Base-by-base conservation (phyloP, 1,140 invertebrate genomes). In the Lordiphosa mommai region DNA sequence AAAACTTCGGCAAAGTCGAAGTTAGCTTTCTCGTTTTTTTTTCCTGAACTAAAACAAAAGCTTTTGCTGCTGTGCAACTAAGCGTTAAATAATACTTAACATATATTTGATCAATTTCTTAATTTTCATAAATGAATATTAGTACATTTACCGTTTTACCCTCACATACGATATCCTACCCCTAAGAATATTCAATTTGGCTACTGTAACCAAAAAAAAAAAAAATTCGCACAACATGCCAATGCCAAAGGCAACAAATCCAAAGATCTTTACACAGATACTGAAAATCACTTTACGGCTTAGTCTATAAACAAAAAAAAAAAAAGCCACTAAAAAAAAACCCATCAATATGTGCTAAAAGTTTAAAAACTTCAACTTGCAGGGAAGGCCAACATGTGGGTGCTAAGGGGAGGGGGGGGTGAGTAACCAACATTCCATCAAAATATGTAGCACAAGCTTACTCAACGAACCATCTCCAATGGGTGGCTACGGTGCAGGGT, bases 391-490 rank as follows among this genome's bases (percentile, higher is more conserved):
- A n/a, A 32, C 23, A 12, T 16, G 29, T 20, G 29, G 16, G 47
- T 3, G 8, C 1, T 1, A 17, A 1, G 16, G 17, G 14, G 32
- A 29, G 23, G 37, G 4, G 16, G 29, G 41, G 33, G 33, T 27
- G 37, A 48, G 36, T 56, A 57, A 59, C 64, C 64, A 69, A 53
- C 56, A 69, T 69, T 69, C 66, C 64, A 68, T 69, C 66, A 69
- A 69, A 69, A 69, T 69, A 69, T 69, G 56, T 69, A 66, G 64
- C 66, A 68, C 66, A 69, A 69, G 44, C 23, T 33, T 57, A 68
- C 48, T 43, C 64, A 69, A 60, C 64, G 49, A 68, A 68, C 41
- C 64, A 68, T 68, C 64, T 36, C 13, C 55, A 38, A 68, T 47
- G 44, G 27, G 14, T 37, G 5, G 12, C 34, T 14, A 41, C 14